Evolutionary conservation across 2,888 invertebrate genomes (phyloP).

Genomic region (Phyllotreta striolata): DNA sequence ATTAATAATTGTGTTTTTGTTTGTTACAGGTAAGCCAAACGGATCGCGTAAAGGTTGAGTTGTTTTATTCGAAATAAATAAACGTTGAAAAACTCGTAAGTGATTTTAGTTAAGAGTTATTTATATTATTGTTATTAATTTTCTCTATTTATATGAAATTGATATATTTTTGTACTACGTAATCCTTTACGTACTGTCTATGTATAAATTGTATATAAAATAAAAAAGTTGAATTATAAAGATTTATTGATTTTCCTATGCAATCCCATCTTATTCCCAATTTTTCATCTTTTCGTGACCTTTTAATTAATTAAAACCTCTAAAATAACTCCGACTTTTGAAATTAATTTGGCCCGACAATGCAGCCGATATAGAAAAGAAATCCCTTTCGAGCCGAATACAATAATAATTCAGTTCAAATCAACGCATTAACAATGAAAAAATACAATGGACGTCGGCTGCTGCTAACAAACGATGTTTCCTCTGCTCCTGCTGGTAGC

Average conservation of each 20-base stretch:
- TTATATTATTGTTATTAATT: conserved; percentile 53
- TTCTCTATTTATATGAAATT: conserved; percentile 53
- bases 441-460: conserved; percentile 44
- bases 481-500: conserved; percentile 47
- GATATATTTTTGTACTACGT: conserved; percentile 50
- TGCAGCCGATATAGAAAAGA: conserved; percentile 5
- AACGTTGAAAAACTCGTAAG: conserved; percentile 47
- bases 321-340: not conserved
- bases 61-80: conserved; percentile 45
- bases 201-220: conserved; percentile 54
- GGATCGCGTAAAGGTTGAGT: conserved; percentile 54
- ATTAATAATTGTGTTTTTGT: conserved; percentile 41
- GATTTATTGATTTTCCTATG: conserved; percentile 3
- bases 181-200: conserved; percentile 45
- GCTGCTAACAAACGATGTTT: conserved; percentile 42
- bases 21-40: conserved; percentile 55
- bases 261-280: not conserved
- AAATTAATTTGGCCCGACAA: conserved; percentile 4
- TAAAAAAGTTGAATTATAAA: conserved; percentile 40
- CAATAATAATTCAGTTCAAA: conserved; percentile 37
- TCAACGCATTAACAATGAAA: conserved; percentile 45
- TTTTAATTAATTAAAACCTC: not conserved
- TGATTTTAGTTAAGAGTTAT: conserved; percentile 52
- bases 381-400: conserved; percentile 10
- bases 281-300: not conserved